Conservation (phyloP, 2,113 vertebrate species). For the Oryzias celebensis region DNA sequence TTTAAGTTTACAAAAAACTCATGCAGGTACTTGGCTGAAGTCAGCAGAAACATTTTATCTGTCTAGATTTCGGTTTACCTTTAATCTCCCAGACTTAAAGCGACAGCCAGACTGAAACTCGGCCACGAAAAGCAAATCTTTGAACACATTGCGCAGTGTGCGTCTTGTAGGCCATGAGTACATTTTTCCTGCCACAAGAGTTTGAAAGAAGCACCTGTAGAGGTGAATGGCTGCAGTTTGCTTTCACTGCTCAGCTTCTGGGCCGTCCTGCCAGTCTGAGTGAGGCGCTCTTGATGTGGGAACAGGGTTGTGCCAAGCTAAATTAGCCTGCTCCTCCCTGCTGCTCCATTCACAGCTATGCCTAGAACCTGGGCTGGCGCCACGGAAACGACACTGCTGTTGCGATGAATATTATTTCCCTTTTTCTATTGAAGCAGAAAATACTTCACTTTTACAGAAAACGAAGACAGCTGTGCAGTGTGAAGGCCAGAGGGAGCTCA, state of each 20-base stretch:
- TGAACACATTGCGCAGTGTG: conserved; percentile 14
- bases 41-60: conserved; percentile 9
- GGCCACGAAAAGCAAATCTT: conserved; percentile 28
- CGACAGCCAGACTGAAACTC: conserved; percentile 6
- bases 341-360: conserved; percentile 41
- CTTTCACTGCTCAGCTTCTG: conserved; percentile 37
- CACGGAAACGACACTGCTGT: conserved; percentile 23
- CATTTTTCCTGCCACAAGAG: conserved; percentile 31
- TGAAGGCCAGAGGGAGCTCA: no score
- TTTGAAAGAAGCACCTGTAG: conserved; percentile 65
- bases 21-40: no score
- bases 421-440: background rate
- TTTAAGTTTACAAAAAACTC: no score
- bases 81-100: conserved; percentile 14
- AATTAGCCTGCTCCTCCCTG: conserved; percentile 49
- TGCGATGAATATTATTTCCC: conserved; percentile 13
- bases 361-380: conserved; percentile 32
- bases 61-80: background rate
- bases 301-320: conserved; percentile 46
- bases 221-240: conserved; percentile 49
- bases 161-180: conserved; percentile 22
- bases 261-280: conserved; percentile 44
- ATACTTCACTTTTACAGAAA: no score
- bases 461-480: no score
- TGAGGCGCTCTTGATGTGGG: conserved; percentile 63